Percentiles rank a stretch among this genome's conserved stretches.
phyloP scores from a whole-genome alignment of 2,113 vertebrate genomes.

The Meriones unguiculatus region DNA sequence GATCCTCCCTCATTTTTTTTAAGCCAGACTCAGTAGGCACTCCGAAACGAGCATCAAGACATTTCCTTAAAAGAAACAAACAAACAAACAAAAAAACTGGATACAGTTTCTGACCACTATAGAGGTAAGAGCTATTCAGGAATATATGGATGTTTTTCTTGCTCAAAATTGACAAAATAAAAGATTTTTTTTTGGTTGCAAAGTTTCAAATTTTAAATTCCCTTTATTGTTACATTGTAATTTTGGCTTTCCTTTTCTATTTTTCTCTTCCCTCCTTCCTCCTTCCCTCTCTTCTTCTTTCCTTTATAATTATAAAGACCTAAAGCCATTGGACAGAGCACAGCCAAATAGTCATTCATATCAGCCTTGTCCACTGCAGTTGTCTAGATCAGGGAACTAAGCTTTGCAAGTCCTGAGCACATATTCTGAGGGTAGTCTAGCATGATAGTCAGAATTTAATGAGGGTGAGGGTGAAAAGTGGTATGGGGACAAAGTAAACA shows the following conservation, averaged over 20 bases:
- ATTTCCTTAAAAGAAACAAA: background rate
- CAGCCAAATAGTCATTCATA: background rate
- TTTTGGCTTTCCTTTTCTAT: background rate
- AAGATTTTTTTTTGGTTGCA: background rate
- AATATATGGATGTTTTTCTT: background rate
- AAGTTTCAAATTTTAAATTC: slow-evolving; percentile 9
- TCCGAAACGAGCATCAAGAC: background rate
- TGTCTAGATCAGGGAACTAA: background rate
- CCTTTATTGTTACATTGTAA: background rate
- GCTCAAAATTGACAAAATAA: slow-evolving; percentile 30
- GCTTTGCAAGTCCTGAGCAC: background rate
- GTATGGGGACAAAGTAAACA: background rate
- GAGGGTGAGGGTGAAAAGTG: too few relatives aligned
- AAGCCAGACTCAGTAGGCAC: background rate
- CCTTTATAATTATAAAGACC: background rate
- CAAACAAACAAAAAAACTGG: background rate
- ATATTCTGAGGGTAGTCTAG: background rate
- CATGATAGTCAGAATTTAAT: background rate
- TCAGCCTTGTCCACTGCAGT: background rate
- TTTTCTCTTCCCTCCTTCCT: rapidly evolving
- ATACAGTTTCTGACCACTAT: slow-evolving; percentile 25
- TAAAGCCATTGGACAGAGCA: background rate
- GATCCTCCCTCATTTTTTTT: slow-evolving; percentile 47
- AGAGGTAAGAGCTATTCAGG: background rate
- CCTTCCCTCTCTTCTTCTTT: background rate